Evolutionary conservation across 2,797 vertebrate species (phyloP).

Genomic region (Phyllotis vaccarum): DNA sequence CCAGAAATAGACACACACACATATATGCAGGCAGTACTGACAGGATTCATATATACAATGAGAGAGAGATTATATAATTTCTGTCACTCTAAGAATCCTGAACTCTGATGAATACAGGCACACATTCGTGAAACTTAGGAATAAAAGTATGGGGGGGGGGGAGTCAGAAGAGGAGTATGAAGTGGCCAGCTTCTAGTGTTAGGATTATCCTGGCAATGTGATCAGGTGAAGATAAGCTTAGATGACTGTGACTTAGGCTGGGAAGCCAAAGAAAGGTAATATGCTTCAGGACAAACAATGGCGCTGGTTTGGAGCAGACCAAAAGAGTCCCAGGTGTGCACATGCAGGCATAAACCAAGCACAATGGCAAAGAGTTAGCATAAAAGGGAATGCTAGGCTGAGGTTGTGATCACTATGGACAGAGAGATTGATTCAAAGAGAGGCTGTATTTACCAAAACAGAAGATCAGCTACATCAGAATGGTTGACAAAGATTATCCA

Average conservation of each 20-base stretch:
- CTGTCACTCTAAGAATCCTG: not conserved
- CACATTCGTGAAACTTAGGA: not conserved
- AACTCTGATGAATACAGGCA: not conserved
- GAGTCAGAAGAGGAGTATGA: not conserved
- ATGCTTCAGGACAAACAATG: not conserved
- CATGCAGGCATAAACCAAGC: not conserved
- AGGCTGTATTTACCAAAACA: not conserved
- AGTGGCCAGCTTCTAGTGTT: not conserved
- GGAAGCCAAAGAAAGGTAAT: not conserved
- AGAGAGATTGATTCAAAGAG: not conserved
- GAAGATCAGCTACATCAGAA: not conserved
- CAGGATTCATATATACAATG: too few relatives aligned
- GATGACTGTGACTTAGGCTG: not conserved
- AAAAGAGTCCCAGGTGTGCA: not conserved
- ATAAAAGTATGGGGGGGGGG: not conserved
- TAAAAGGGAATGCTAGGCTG: not conserved
- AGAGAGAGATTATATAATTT: not conserved
- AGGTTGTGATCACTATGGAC: not conserved
- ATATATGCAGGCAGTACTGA: too few relatives aligned
- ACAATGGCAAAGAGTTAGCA: not conserved
- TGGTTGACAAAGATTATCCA: not conserved
- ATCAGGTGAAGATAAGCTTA: not conserved
- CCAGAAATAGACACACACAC: not conserved
- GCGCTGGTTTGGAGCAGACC: not conserved
- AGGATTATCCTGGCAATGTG: not conserved